Base-by-base conservation (phyloP, 2,113 vertebrate species). In the Micronycteris hirsuta region DNA sequence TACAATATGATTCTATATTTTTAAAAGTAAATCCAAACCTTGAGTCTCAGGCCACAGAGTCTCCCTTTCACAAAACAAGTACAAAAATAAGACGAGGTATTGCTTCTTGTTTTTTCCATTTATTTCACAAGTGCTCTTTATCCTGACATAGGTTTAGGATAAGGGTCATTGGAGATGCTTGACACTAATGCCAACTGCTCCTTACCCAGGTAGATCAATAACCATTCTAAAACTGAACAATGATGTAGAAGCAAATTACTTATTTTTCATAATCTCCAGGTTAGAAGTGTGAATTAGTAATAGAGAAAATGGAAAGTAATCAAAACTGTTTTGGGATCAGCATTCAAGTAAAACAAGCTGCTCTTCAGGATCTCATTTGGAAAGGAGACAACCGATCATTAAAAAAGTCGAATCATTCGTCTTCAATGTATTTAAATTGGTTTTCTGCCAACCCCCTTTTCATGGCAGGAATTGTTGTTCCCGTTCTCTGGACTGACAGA, bases 11-110 rank as follows among this genome's bases (percentile, higher is more conserved):
- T 82, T 83, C 28, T n/a, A 10, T 80, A 49, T 45, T 63, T 93
- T 91, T 12, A 70, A 93, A 93, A 93, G 65, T 86, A 65, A 80
- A 80, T 86, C 4, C 12, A 89, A 87, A 86, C 20, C n/a, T 65
- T 65, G 16, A 24, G 12, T 65, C 43, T 74, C 65, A 74, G 7
- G 41, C 15, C 12, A 68, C 38, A 89, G 67, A 85, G 45, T 76
- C 6, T 26, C 4, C 10, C 4, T 86, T 82, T 76, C 11, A 45
- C 9, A 68, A 78, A 89, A 61, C 36, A 95, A 43, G 36, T 33
- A 43, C 28, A 54, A 93, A 88, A 74, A 43, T 73, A 94, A 78
- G 43, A 45, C 13, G 49, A 65, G 15, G 22, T 83, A 70, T 61
- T 84, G 31, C 5, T 87, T 90, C 47, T 58, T 71, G 5, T 54